phyloP scores from a whole-genome alignment of 2,888 invertebrate species.

The Glomeris marginata region DNA sequence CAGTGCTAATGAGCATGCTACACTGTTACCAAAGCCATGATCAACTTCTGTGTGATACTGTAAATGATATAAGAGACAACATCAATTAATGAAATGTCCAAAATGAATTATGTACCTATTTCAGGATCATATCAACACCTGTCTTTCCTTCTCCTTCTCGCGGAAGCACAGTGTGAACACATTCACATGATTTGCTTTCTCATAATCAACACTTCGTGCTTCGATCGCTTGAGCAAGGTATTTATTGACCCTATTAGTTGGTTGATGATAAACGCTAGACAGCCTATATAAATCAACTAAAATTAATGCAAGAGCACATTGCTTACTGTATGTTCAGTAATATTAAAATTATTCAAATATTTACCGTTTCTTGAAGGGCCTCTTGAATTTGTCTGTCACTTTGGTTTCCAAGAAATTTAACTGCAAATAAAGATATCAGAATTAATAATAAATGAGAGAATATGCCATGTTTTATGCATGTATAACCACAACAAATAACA shows the following conservation, averaged over 20 bases:
- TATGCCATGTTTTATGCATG: no score
- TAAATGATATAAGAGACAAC: slow-evolving; percentile 23
- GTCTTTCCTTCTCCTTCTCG: slow-evolving; percentile 65
- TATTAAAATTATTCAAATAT: background rate
- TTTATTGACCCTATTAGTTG: slow-evolving; percentile 80
- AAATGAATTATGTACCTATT: background rate
- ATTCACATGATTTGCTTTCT: slow-evolving; percentile 78
- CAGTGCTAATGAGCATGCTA: slow-evolving; percentile 56
- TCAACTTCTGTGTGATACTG: slow-evolving; percentile 76
- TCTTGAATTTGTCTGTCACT: slow-evolving; percentile 72
- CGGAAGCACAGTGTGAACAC: slow-evolving; percentile 71
- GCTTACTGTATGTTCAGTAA: background rate
- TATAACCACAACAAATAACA: no score
- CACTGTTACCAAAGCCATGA: slow-evolving; percentile 60
- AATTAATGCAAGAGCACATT: slow-evolving; percentile 3
- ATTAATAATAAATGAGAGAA: no score
- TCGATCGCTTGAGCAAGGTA: slow-evolving; percentile 81
- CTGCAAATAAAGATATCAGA: background rate
- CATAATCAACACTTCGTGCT: slow-evolving; percentile 74
- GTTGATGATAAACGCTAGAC: slow-evolving; percentile 51
- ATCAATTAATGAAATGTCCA: background rate
- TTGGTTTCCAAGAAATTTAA: slow-evolving; percentile 44
- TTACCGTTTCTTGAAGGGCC: slow-evolving; percentile 65
- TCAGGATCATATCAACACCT: slow-evolving; percentile 35
- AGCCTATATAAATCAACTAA: slow-evolving; percentile 16